Evolutionary conservation across 64 coral and sea anemone species (phyloP).

Genomic region (Actinia equina): DNA sequence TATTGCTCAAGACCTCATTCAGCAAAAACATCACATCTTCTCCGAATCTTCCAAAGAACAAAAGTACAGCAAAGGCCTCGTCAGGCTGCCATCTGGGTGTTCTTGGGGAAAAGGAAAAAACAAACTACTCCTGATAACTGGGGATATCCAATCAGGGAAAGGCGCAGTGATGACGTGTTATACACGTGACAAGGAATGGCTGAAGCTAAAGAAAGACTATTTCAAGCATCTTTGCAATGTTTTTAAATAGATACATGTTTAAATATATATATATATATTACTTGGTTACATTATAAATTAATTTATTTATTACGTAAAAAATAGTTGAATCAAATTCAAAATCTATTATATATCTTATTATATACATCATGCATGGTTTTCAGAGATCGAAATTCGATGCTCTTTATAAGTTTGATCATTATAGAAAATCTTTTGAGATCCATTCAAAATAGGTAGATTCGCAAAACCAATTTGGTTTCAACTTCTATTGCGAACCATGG

Average conservation of each 20-base stretch:
- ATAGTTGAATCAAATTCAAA: slow-evolving; percentile 18
- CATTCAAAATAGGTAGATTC: no score
- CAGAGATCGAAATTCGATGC: neutral
- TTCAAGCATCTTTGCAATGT: slow-evolving; percentile 23
- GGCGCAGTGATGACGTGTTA: slow-evolving; percentile 22
- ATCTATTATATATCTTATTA: neutral
- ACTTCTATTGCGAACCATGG: no score
- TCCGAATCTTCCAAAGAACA: neutral
- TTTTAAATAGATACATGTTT: neutral
- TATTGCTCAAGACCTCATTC: neutral
- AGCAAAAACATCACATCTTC: neutral
- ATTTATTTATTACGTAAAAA: slow-evolving; percentile 1
- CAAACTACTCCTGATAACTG: neutral
- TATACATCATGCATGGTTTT: neutral
- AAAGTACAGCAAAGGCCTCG: neutral
- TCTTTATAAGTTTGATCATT: no score
- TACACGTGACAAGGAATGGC: slow-evolving; percentile 8
- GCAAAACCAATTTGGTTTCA: no score
- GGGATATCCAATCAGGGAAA: neutral
- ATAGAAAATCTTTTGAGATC: no score
- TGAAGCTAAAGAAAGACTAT: neutral
- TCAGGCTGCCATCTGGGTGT: neutral
- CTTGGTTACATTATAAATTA: neutral
- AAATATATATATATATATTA: neutral
- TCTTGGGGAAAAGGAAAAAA: neutral